These are phyloP conservation scores for Caenorhabditis sp. DNA, from an alignment of 2,888 invertebrate species.

Conservation along the genomic window DNA sequence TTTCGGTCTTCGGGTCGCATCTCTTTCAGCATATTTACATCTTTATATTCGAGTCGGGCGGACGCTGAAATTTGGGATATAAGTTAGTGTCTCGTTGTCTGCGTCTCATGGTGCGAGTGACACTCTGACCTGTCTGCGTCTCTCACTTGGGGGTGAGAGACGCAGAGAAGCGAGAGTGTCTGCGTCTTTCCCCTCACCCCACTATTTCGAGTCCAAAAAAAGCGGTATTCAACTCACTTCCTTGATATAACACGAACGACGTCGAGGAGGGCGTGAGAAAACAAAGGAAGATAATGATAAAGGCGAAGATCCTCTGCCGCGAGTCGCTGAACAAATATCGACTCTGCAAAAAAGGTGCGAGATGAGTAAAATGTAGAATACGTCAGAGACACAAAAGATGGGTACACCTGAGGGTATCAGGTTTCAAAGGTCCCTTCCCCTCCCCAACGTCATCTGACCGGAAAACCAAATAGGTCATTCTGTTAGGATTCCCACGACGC, in stretches of 20 bases:
- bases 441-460: constrained; percentile 44
- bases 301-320: constrained; percentile 63
- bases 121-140: too few relatives aligned
- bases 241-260: constrained; percentile 62
- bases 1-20: constrained; percentile 60
- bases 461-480: constrained; percentile 30
- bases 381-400: constrained; percentile 25
- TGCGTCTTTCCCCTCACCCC: neutral
- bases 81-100: neutral
- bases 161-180: constrained; percentile 3
- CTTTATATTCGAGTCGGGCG: constrained; percentile 57
- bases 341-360: constrained; percentile 49
- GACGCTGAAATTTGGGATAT: constrained; percentile 50
- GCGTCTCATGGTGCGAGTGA: neutral
- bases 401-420: constrained; percentile 30
- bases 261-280: constrained; percentile 58
- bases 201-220: neutral
- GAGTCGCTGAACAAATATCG: constrained; percentile 69
- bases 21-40: constrained; percentile 59
- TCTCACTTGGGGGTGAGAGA: neutral
- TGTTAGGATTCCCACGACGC: neutral
- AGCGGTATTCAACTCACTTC: constrained; percentile 58
- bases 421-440: constrained; percentile 9
- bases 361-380: neutral
- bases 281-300: constrained; percentile 62